A percentile compares a stretch with the other conserved stretches of the same genome.
These are phyloP conservation scores for Macrosiphum euphorbiae DNA, from an alignment of 2,888 invertebrate species.

Conservation along the genomic window DNA sequence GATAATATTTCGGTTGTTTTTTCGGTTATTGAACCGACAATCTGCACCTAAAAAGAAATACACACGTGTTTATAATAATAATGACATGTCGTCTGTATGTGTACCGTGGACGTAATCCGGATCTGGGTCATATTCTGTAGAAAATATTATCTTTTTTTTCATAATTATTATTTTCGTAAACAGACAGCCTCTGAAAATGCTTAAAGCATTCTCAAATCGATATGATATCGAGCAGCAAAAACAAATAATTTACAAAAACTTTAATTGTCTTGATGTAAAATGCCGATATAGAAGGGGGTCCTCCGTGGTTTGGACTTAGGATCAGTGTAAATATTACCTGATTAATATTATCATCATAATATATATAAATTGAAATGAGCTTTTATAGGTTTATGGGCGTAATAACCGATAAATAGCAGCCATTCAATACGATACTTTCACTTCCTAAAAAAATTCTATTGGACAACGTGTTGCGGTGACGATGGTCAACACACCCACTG, in stretches of 20 bases:
- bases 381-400: neutral
- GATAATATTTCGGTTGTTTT: neutral
- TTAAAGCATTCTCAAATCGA: neutral
- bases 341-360: neutral
- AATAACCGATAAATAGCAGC: neutral
- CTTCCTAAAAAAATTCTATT: neutral
- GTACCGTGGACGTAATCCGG: neutral
- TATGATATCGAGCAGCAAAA: neutral
- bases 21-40: neutral
- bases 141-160: neutral
- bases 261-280: neutral
- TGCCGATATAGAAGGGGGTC: neutral
- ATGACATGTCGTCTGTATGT: neutral
- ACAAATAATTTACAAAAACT: neutral
- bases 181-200: neutral
- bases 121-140: neutral
- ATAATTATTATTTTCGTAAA: neutral
- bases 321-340: neutral
- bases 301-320: neutral
- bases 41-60: neutral
- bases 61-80: neutral
- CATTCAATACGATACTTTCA: neutral
- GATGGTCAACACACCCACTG: neutral
- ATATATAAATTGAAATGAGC: neutral
- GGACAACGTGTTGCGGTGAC: neutral